phyloP scores from a whole-genome alignment of 2,888 invertebrate genomes.

The Nomada hirtipes region DNA sequence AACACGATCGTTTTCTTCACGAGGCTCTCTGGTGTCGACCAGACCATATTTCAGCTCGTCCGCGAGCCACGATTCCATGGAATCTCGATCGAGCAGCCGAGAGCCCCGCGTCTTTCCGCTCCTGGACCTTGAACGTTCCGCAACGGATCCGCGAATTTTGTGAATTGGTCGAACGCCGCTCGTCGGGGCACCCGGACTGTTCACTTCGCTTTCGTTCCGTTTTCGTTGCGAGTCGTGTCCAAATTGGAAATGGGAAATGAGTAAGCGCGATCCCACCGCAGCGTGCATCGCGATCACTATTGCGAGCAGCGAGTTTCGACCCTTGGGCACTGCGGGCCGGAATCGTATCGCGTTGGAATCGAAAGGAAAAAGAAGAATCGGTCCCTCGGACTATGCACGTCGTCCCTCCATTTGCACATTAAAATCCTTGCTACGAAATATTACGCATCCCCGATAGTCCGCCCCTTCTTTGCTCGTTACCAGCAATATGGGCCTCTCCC shows the following conservation, averaged over 20 bases:
- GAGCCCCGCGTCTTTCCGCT: constrained; percentile 7
- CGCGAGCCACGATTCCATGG: constrained; percentile 51
- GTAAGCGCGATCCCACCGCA: too few species aligned
- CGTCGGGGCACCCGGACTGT: too few species aligned
- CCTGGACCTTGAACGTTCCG: background rate
- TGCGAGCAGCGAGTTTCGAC: too few species aligned
- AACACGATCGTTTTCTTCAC: constrained; percentile 71
- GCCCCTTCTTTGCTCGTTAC: constrained; percentile 68
- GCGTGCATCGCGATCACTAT: too few species aligned
- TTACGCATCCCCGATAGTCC: constrained; percentile 52
- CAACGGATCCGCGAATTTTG: too few species aligned
- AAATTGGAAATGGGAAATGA: too few species aligned
- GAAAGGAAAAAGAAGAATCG: too few species aligned
- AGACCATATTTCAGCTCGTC: constrained; percentile 68
- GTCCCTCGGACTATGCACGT: background rate
- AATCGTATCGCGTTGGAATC: too few species aligned
- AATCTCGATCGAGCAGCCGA: constrained; percentile 42
- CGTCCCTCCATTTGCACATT: constrained; percentile 44
- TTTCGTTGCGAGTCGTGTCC: too few species aligned
- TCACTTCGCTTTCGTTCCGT: too few species aligned
- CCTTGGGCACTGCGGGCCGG: too few species aligned
- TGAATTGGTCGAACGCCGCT: background rate
- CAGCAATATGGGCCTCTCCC: constrained; percentile 67
- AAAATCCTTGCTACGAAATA: constrained; percentile 54
- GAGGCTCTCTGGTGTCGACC: constrained; percentile 61